phyloP scores from a whole-genome alignment of 2,113 vertebrate genomes.

The Amphiprion percula region DNA sequence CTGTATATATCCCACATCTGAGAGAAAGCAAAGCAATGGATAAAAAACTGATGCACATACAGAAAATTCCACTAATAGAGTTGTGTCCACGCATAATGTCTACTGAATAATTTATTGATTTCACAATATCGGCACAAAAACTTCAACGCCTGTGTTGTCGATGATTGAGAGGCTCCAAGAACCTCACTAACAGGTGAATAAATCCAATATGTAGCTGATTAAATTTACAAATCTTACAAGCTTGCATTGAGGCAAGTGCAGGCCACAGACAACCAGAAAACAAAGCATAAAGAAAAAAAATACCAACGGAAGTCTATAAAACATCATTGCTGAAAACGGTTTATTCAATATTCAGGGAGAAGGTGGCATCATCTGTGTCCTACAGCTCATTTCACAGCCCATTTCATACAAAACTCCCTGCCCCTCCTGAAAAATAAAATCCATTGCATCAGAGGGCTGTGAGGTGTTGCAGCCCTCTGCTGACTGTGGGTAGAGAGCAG shows the following conservation, averaged over 20 bases:
- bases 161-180: neutral
- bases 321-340: no score
- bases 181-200: neutral
- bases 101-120: neutral
- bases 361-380: neutral
- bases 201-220: no score
- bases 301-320: neutral
- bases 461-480: neutral
- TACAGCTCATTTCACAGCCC: constrained; percentile 18
- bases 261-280: no score
- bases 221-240: no score
- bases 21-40: neutral
- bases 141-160: neutral
- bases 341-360: neutral
- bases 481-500: neutral
- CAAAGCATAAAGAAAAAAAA: neutral
- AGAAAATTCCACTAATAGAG: neutral
- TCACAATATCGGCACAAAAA: neutral
- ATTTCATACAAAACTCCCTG: neutral
- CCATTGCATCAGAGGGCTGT: neutral
- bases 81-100: neutral
- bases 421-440: neutral
- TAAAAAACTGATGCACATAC: neutral
- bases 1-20: neutral
- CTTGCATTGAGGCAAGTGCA: no score